Conservation (phyloP, 2,888 invertebrate genomes). For the Athripsodes cinereus region DNA sequence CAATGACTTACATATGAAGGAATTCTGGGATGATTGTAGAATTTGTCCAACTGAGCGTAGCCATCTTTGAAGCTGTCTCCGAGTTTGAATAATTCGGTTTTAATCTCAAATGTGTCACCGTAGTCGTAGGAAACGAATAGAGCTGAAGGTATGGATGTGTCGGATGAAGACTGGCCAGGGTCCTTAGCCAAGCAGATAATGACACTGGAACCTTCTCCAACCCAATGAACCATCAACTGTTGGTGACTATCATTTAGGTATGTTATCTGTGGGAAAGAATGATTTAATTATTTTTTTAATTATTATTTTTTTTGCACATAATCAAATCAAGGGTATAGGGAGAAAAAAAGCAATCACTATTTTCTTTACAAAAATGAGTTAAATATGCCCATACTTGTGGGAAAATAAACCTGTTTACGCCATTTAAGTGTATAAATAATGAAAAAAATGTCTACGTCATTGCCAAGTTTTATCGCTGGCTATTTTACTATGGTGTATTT, state of each 20-base stretch:
- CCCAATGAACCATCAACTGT: conserved; percentile 89
- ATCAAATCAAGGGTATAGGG: no score
- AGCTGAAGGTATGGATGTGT: conserved; percentile 63
- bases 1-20: conserved; percentile 66
- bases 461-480: no score
- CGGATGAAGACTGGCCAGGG: conserved; percentile 50
- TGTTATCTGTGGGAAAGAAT: conserved; percentile 52
- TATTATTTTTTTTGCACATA: no score
- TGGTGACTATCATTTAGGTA: conserved; percentile 80
- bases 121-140: conserved; percentile 85
- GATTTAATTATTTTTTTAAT: neutral
- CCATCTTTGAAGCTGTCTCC: conserved; percentile 44
- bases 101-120: conserved; percentile 71
- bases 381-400: no score
- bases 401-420: no score
- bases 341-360: no score
- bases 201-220: conserved; percentile 79
- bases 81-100: conserved; percentile 61
- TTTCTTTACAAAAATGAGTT: no score
- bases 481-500: no score
- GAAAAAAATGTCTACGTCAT: no score
- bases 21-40: conserved; percentile 76
- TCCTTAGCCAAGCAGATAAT: conserved; percentile 82
- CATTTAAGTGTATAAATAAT: no score
- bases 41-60: conserved; percentile 74